Evolutionary conservation across 1,140 invertebrate genomes (phyloP).

Genomic region (Cherax quadricarinatus): DNA sequence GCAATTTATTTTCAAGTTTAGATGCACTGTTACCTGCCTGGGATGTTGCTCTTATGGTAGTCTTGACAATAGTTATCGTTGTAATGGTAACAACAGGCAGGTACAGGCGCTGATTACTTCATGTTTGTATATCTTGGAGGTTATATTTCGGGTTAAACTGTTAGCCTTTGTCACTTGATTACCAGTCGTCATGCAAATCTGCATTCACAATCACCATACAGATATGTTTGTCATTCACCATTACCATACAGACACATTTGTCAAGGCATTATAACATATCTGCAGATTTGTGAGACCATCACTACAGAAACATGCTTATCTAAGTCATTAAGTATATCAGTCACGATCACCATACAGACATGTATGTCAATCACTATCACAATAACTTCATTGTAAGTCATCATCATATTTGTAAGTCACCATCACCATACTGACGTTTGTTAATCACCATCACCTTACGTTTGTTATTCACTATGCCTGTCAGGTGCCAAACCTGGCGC

Average conservation of each 20-base stretch:
- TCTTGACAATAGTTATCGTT: not conserved
- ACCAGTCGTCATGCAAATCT: no score
- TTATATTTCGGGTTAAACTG: no score
- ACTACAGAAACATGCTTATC: no score
- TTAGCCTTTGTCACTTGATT: no score
- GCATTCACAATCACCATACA: not conserved
- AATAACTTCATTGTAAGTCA: not conserved
- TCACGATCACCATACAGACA: not conserved
- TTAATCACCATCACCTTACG: not conserved
- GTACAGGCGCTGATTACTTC: not conserved
- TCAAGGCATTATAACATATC: no score
- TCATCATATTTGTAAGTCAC: not conserved
- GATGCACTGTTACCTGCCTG: not conserved
- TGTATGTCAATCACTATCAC: no score
- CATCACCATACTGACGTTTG: not conserved
- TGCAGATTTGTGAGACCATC: no score
- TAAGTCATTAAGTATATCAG: no score
- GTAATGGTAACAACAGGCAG: not conserved
- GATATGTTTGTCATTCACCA: not conserved
- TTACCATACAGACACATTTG: not conserved
- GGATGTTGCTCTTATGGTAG: constrained; percentile 25
- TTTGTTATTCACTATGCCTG: no score
- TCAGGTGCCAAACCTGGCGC: no score
- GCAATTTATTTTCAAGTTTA: not conserved
- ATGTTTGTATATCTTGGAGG: no score